Evolutionary conservation across 2,888 invertebrate species (phyloP).

Genomic region (Thysanoteuthis rhombus): DNA sequence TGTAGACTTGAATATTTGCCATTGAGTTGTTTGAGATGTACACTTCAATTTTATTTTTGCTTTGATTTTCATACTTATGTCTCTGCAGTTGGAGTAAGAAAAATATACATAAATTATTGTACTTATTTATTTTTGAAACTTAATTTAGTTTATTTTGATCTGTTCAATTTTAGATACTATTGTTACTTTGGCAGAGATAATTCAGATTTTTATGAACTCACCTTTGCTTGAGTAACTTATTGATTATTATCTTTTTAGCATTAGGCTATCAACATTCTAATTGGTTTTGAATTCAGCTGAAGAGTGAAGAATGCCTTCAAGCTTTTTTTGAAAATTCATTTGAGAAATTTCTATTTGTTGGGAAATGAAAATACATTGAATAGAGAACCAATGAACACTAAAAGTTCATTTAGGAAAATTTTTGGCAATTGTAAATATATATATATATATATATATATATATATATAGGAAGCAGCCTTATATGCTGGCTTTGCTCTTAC

Average conservation of each 20-base stretch:
- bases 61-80: neutral
- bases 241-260: neutral
- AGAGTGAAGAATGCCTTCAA: neutral
- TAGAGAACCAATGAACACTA: no score
- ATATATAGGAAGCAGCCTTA: no score
- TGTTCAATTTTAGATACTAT: neutral
- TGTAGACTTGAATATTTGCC: no score
- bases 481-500: no score
- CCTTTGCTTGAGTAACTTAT: neutral
- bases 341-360: no score
- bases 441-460: no score
- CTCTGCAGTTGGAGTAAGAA: neutral
- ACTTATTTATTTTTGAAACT: neutral
- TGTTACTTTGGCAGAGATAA: neutral
- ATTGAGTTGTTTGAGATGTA: no score
- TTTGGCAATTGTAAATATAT: no score
- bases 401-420: no score
- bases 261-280: neutral
- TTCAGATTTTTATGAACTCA: neutral
- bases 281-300: neutral
- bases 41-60: neutral
- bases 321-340: neutral
- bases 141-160: neutral
- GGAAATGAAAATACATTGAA: no score
- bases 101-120: neutral